phyloP scores from a whole-genome alignment of 2,113 vertebrate genomes.

The Macrotis lagotis region DNA sequence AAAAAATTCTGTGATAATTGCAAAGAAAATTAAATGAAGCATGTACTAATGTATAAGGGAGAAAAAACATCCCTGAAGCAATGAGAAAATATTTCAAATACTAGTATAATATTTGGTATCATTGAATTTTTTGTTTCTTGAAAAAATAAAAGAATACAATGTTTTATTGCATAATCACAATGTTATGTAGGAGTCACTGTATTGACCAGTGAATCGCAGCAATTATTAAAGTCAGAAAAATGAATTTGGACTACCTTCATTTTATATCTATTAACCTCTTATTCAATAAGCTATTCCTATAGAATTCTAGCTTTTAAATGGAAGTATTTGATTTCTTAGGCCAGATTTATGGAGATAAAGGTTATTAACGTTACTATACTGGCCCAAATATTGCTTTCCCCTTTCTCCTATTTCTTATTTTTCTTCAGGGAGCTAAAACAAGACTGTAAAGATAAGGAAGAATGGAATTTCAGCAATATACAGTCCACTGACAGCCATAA shows the following conservation, averaged over 20 bases:
- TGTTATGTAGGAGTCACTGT: background rate
- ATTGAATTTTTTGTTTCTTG: constrained; percentile 18
- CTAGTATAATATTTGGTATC: constrained; percentile 3
- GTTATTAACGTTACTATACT: background rate
- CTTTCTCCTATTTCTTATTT: background rate
- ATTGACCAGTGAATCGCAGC: background rate
- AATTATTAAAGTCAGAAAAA: constrained; percentile 31
- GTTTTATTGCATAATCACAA: background rate
- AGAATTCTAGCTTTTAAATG: background rate
- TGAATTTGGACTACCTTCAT: background rate
- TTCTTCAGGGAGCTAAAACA: background rate
- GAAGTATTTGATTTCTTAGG: background rate
- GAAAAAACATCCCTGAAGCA: constrained; percentile 24
- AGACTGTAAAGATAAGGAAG: background rate
- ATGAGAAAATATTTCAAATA: constrained; percentile 14
- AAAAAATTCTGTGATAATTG: background rate
- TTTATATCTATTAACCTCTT: constrained; percentile 13
- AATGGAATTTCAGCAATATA: background rate
- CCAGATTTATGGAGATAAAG: constrained; percentile 7
- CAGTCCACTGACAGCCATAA: background rate
- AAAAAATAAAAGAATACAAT: background rate
- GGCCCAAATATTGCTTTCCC: background rate
- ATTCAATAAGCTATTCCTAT: background rate
- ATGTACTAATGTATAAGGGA: constrained; percentile 16
- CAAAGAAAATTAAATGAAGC: background rate